These are phyloP conservation scores for Sarcophaga carnaria DNA, from an alignment of 2,888 invertebrate genomes.

Conservation along the genomic window DNA sequence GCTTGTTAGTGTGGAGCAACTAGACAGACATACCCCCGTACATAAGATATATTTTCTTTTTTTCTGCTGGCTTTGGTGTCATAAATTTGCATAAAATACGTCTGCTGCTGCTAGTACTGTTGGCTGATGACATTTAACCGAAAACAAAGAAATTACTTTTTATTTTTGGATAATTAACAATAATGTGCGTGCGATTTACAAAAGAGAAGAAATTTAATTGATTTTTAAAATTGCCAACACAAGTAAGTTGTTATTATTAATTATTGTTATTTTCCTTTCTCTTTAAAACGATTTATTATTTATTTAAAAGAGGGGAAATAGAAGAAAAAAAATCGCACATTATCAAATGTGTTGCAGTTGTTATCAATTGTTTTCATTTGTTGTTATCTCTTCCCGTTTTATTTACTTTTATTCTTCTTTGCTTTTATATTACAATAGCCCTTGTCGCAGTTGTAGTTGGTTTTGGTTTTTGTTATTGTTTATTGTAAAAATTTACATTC, in stretches of 20 bases:
- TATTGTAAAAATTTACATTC: constrained; percentile 43
- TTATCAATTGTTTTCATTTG: constrained; percentile 56
- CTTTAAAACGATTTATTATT: neutral
- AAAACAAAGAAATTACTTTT: constrained; percentile 26
- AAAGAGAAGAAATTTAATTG: constrained; percentile 10
- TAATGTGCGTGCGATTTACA: neutral
- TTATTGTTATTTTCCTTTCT: neutral
- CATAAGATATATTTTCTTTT: neutral
- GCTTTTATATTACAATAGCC: neutral
- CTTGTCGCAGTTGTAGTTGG: neutral
- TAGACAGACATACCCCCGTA: constrained; percentile 16
- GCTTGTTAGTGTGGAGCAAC: constrained; percentile 19
- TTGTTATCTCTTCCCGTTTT: constrained; percentile 40
- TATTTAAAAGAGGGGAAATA: neutral
- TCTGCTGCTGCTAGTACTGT: neutral
- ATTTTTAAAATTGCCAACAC: constrained; percentile 13
- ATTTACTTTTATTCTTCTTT: neutral
- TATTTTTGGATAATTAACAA: neutral
- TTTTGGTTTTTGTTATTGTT: constrained; percentile 36
- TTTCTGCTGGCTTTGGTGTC: constrained; percentile 5
- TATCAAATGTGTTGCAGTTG: constrained; percentile 1
- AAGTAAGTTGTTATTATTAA: constrained; percentile 12
- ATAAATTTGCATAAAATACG: constrained; percentile 50
- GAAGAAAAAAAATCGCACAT: neutral
- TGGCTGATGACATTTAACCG: neutral